These are phyloP conservation scores for Tuberolachnus salignus DNA, from an alignment of 2,888 invertebrate genomes.

Conservation along the genomic window DNA sequence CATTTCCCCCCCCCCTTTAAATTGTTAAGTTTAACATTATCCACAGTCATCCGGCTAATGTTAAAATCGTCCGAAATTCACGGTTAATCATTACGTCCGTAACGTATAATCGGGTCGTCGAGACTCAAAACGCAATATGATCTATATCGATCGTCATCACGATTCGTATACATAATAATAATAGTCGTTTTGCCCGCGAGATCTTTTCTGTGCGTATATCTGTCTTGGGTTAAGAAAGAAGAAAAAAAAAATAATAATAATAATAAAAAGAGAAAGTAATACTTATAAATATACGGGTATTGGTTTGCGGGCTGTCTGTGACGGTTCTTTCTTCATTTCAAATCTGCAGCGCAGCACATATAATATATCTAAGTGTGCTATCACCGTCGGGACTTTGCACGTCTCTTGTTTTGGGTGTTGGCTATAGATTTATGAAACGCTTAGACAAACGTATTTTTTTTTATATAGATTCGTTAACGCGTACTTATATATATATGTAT, in stretches of 20 bases:
- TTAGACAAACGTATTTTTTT: neutral
- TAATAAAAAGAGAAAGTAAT: slow-evolving; percentile 41
- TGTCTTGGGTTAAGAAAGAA: slow-evolving; percentile 35
- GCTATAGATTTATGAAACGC: slow-evolving; percentile 22
- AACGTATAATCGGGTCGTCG: too few species aligned
- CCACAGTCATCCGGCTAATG: too few species aligned
- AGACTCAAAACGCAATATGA: slow-evolving; percentile 17
- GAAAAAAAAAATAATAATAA: neutral
- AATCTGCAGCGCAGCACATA: neutral
- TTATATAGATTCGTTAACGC: neutral
- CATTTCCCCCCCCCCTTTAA: too few species aligned
- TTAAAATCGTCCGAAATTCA: too few species aligned
- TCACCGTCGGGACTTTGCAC: slow-evolving; percentile 32
- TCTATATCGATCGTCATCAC: slow-evolving; percentile 55
- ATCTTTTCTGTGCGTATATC: slow-evolving; percentile 41
- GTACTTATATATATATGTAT: too few species aligned
- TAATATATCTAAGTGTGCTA: slow-evolving; percentile 53
- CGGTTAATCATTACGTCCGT: too few species aligned
- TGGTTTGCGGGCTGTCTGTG: too few species aligned
- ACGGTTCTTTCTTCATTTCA: slow-evolving; percentile 41
- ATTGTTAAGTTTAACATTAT: too few species aligned
- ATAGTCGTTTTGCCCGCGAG: slow-evolving; percentile 30
- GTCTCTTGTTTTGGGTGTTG: slow-evolving; percentile 35
- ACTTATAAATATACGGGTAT: neutral
- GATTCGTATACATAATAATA: slow-evolving; percentile 9